phyloP scores from a whole-genome alignment of 2,888 invertebrate species.

The Acanthosoma haemorrhoidale region DNA sequence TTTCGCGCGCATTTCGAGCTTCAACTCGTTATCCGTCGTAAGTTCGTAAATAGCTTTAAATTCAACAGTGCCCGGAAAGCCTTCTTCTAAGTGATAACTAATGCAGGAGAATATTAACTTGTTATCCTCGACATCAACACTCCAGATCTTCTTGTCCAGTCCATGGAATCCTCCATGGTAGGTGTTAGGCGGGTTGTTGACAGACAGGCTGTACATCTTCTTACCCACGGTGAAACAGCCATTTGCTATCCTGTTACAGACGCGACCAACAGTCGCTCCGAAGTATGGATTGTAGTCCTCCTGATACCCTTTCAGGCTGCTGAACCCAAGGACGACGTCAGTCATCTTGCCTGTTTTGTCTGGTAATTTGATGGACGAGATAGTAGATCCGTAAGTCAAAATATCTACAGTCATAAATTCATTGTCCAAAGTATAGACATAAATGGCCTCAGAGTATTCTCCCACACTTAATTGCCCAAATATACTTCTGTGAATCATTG shows the following conservation, averaged over 20 bases:
- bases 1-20: conserved; percentile 26
- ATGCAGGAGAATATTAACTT: conserved; percentile 29
- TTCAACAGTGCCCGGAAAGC: conserved; percentile 34
- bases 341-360: conserved; percentile 66
- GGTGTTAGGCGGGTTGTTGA: conserved; percentile 62
- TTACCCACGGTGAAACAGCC: conserved; percentile 66
- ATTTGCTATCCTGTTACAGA: conserved; percentile 72
- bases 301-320: conserved; percentile 61
- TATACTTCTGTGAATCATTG: conserved; percentile 24
- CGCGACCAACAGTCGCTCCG: conserved; percentile 81
- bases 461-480: conserved; percentile 35
- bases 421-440: conserved; percentile 37
- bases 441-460: conserved; percentile 22
- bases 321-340: conserved; percentile 80
- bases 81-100: conserved; percentile 34
- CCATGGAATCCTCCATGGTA: conserved; percentile 81
- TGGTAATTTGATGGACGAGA: conserved; percentile 68
- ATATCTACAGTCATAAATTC: conserved; percentile 59
- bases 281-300: conserved; percentile 66
- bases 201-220: conserved; percentile 61
- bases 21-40: conserved; percentile 29
- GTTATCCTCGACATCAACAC: conserved; percentile 9
- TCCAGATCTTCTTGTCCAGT: conserved; percentile 56
- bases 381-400: conserved; percentile 75
- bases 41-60: conserved; percentile 31